These are phyloP conservation scores for Cydia strobilella DNA, from an alignment of 1,140 invertebrate species.

Conservation along the genomic window DNA sequence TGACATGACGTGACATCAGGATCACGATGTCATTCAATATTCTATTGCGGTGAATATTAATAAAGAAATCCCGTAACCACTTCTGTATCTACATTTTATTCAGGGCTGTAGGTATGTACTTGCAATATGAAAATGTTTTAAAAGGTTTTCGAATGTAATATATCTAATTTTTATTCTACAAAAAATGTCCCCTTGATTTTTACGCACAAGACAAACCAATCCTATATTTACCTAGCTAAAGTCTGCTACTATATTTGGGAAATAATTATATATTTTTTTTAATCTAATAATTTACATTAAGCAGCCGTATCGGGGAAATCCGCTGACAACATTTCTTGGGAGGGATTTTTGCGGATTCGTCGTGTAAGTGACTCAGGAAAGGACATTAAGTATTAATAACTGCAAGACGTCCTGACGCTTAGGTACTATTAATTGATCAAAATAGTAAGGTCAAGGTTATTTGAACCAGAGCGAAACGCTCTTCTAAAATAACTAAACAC, in stretches of 20 bases:
- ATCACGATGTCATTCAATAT: neutral
- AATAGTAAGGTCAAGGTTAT: no score
- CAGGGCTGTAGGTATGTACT: no score
- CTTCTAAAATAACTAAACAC: no score
- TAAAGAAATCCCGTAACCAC: neutral
- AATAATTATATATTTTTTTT: no score
- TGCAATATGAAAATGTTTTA: no score
- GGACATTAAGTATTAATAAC: neutral
- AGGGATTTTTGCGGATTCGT: neutral
- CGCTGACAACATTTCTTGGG: neutral
- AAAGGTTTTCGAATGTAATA: no score
- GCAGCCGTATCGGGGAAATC: neutral
- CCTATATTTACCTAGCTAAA: no score
- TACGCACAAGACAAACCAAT: no score
- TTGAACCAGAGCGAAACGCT: no score
- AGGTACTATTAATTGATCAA: neutral
- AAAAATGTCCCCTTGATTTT: no score
- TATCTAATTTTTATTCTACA: no score
- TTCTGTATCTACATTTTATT: neutral
- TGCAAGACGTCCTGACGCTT: neutral
- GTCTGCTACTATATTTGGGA: no score
- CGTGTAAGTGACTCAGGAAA: neutral
- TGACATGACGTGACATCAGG: neutral
- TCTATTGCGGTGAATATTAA: neutral
- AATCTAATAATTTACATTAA: neutral